A percentile compares a stretch with the other conserved stretches of the same genome.
Evolutionary conservation across 2,797 vertebrate species (phyloP).

Genomic region (Chromobotia macracanthus): DNA sequence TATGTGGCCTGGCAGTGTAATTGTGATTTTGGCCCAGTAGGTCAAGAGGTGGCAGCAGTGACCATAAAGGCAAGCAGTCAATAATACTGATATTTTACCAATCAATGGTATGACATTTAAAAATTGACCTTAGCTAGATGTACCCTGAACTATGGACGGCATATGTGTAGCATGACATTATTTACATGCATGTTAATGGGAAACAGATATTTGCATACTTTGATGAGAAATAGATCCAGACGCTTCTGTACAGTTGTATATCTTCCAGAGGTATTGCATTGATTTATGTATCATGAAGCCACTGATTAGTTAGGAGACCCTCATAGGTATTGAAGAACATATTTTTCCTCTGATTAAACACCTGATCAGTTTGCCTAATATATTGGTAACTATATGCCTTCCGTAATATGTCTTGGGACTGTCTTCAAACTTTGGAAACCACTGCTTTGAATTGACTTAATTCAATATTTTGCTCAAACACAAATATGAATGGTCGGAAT

Average conservation of each 20-base stretch:
- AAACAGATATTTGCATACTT: conserved; percentile 39
- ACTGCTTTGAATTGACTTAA: too few species aligned
- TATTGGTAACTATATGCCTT: too few species aligned
- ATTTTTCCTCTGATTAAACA: too few species aligned
- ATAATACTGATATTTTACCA: conserved; percentile 54
- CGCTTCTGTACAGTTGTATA: conserved; percentile 58
- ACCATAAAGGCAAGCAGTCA: conserved; percentile 55
- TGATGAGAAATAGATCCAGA: conserved; percentile 36
- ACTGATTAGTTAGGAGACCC: background rate
- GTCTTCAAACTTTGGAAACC: too few species aligned
- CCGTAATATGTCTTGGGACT: too few species aligned
- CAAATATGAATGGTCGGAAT: background rate
- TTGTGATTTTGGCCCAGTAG: conserved; percentile 52
- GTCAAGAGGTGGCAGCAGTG: conserved; percentile 58
- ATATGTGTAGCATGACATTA: conserved; percentile 42
- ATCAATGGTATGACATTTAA: conserved; percentile 61
- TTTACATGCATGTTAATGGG: conserved; percentile 45
- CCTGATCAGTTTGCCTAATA: too few species aligned
- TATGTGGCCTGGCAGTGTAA: conserved; percentile 54
- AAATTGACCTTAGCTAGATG: conserved; percentile 62
- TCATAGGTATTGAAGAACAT: too few species aligned
- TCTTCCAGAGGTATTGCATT: conserved; percentile 15
- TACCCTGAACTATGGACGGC: conserved; percentile 52
- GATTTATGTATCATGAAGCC: conserved; percentile 21
- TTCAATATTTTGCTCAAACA: too few species aligned